Evolutionary conservation across 37 sponge, comb jelly and placozoan genomes (phyloP), one percentile per base, ranked within the genome.

Genomic region (Spongilla lacustris): DNA sequence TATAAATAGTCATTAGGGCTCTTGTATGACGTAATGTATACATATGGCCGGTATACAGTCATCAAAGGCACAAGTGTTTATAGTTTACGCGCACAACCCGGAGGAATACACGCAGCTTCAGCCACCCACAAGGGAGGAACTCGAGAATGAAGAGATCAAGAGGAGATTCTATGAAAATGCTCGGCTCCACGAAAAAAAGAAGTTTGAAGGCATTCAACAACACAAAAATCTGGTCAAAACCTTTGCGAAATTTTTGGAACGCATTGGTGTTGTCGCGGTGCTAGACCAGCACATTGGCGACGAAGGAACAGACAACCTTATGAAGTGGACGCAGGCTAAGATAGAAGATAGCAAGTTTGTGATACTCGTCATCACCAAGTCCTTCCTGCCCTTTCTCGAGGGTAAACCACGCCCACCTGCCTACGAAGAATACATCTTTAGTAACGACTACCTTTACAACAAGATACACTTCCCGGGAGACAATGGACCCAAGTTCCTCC

Each of bases 331-430:
- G 71, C 85, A 90, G 49, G 50, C 81, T 25, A 81, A 90, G 74
- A 84, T 90, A 27, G 30, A 76, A n/a, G 81, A 74, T 66, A 82
- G 87, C 3, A 72, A 89, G 29, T 81, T 83, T 73, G 69, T 93
- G 34, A 48, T 93, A 71, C 66, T 89, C 28, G 73, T 93, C 67
- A 66, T 89, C 34, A 86, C 86, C n/a, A 36, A 75, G 13, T 89
- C 89, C 68, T 73, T 93, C 77, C 26, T 73, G 19, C 33, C 89
- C 68, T 89, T 89, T 67, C 87, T 93, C 35, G 37, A 77, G n/a
- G 38, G 84, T 66, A 69, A 78, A 24, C 36, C 79, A n/a, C 46
- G 46, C 46, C 75, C 75, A 2, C 78, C 76, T 22, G 19, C 24
- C 1, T 81, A 84, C 31, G 3, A 84, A 11, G 85, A 84, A 71